phyloP scores from a whole-genome alignment of 2,797 vertebrate genomes.

The Crenichthys baileyi region DNA sequence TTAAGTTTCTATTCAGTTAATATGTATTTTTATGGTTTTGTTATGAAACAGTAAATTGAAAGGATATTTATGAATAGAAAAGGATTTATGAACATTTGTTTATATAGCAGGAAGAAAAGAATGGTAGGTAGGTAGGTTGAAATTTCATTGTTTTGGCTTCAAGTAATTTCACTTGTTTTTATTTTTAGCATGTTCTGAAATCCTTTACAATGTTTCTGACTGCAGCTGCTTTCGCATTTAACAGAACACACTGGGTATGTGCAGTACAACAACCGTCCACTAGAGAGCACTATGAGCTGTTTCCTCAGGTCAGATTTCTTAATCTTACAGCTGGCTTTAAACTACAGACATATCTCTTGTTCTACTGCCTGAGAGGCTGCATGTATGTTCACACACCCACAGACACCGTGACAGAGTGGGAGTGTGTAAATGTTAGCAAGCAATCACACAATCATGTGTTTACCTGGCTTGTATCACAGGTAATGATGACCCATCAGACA shows the following conservation, averaged over 20 bases:
- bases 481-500: no score
- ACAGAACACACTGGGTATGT: not conserved
- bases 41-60: not conserved
- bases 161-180: no score
- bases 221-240: no score
- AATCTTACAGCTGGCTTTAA: not conserved
- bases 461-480: no score
- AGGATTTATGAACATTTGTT: not conserved
- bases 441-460: not conserved
- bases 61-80: no score
- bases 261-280: not conserved
- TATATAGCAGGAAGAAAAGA: not conserved
- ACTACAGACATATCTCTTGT: not conserved
- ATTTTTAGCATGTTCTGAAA: no score
- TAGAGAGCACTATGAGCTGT: not conserved
- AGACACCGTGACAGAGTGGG: no score
- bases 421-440: not conserved
- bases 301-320: not conserved
- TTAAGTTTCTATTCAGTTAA: not conserved
- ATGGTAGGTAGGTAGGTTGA: no score
- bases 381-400: not conserved
- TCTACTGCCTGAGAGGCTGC: not conserved
- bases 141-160: no score
- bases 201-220: no score
- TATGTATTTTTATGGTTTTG: not conserved